Evolutionary conservation across 2,797 vertebrate species (phyloP), one percentile per base, ranked within the genome.

Genomic region (Hapalemur alaotrensis): DNA sequence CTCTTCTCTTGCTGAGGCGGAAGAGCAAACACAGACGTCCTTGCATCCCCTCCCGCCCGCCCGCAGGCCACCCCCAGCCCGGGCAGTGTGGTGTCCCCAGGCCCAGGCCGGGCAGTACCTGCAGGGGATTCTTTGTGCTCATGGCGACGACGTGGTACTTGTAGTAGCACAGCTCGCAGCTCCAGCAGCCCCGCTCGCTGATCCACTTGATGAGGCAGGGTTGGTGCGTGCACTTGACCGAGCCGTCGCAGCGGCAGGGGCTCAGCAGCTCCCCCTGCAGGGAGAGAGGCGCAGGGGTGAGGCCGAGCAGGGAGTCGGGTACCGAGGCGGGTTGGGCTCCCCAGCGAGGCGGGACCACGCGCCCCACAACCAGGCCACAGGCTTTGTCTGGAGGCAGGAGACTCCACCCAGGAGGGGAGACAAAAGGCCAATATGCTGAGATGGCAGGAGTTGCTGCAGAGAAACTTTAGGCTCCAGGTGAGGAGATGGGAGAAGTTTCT

Each of bases 121-220:
- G 99, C 95, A 99, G 99, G 81, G 99, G 99, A 98, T 99, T 99
- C 99, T 99, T 99, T 98, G 99, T 99, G 99, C 99, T 99, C 99
- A 99, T 99, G 99, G 99, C 99, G 97, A 99, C 99, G 98, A 99
- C 99, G 93, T 99, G 99, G 98, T 99, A 99, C 98, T 99, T 99
- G 99, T 99, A 99, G 98, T 99, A 99, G 98, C 99, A 99, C 93
- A 99, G 99, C 98, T 99, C 99, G 93, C 99, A 99, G 97, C 99
- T 99, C 99, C 99, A 99, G 97, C 99, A 99, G 48, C 99, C 99
- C 87, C 99, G 98, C 98, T 99, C 99, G 0, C 99, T 99, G 98
- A 99, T 99, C 99, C 99, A 99, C 97, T 99, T 99, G 98, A 99
- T 99, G 98, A 99, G 99, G 98, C 99, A 99, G 69, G 99, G 99